A percentile compares a stretch with the other conserved stretches of the same genome.
These are phyloP conservation scores for Plectropomus leopardus DNA, from an alignment of 2,113 vertebrate species.

Conservation along the genomic window DNA sequence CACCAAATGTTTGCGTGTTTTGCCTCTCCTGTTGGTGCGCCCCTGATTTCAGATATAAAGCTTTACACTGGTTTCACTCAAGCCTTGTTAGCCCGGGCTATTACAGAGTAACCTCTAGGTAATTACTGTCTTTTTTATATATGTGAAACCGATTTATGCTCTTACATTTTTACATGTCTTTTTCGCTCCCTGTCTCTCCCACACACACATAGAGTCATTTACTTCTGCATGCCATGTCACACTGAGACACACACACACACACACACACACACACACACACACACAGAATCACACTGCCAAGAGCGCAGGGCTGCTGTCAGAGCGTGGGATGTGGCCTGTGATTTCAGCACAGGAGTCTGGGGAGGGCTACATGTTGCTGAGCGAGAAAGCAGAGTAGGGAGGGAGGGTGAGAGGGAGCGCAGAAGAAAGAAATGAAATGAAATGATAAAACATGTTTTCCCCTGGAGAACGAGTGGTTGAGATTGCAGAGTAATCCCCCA, in stretches of 20 bases:
- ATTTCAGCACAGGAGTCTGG: constrained; percentile 79
- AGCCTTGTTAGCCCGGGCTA: not conserved
- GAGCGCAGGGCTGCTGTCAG: constrained; percentile 62
- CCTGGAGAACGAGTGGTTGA: constrained; percentile 73
- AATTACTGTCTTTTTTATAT: not conserved
- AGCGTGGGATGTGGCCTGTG: constrained; percentile 74
- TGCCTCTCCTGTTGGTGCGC: too few relatives aligned
- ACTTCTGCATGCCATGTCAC: not conserved
- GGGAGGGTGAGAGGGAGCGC: constrained; percentile 43
- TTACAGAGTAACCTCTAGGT: not conserved
- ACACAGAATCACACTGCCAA: constrained; percentile 37
- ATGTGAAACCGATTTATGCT: not conserved
- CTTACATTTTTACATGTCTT: not conserved
- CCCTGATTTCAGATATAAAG: not conserved
- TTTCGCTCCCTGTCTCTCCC: not conserved
- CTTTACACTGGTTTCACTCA: not conserved
- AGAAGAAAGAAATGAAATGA: constrained; percentile 80
- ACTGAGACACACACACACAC: constrained; percentile 1
- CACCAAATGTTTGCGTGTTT: too few relatives aligned
- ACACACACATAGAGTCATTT: constrained; percentile 2
- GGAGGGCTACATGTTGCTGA: constrained; percentile 82
- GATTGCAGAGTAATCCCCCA: constrained; percentile 85
- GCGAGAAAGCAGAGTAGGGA: constrained; percentile 51
- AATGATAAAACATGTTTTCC: constrained; percentile 84
- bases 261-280: constrained; percentile 5